Evolutionary conservation across 2,888 invertebrate genomes (phyloP), one percentile per base, ranked within the genome.

Genomic region (Drosophila stalkeri): DNA sequence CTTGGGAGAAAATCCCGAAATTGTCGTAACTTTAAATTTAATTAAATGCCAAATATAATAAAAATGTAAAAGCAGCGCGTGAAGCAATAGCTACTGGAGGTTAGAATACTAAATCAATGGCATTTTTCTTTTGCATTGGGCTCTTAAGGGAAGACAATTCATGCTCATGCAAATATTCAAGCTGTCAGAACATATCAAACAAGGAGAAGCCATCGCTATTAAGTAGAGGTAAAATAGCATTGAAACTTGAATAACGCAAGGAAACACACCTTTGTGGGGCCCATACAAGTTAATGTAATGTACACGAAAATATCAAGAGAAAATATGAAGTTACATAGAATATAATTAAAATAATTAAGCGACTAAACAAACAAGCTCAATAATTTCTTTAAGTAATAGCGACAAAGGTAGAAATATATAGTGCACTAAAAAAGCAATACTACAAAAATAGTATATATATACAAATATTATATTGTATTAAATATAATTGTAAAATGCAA

Each of bases 21-120:
- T 57, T 57, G 52, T n/a, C 51, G 43, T 52, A 64, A 49, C 39
- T 55, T 47, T 46, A 41, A 43, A 37, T 33, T 31, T n/a, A 37
- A 55, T 44, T 43, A 61, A 54, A 68, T 43, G 46, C 11, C 51
- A 56, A 23, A 7, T 7, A 12, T n/a, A 20, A 61, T 61, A 31
- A 12, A 23, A 47, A 57, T 33, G 6, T 14, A 44, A 9, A 35
- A 27, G 33, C 41, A 7, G 14, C 56, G 35, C 18, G 4, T 37
- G 3, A 23, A 56, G n/a, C 37, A 20, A 3, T 3, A 39, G 9
- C 18, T 37, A n/a, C 20, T 20, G 11, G 1, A 11, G 23, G 5
- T 9, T 14, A 16, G 37, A 9, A 12, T 9, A 5, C 5, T 7
- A 47, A 16, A 4, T n/a, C 11, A 0, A 27, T 16, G 16, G 7